These are phyloP conservation scores for Cataglyphis livida DNA, from an alignment of 2,888 invertebrate species.

Conservation along the genomic window DNA sequence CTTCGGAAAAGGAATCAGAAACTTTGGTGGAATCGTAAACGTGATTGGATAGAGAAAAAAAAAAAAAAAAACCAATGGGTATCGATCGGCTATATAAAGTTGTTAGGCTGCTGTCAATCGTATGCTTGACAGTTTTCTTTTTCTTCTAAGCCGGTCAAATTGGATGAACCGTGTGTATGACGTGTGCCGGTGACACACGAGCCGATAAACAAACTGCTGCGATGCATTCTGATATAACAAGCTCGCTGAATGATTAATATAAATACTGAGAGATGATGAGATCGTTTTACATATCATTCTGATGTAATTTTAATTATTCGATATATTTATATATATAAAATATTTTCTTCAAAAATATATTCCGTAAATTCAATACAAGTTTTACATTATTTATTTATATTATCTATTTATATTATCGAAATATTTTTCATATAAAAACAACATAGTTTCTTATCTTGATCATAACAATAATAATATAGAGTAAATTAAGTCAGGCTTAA, in stretches of 20 bases:
- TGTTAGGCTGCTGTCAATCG: conserved; percentile 47
- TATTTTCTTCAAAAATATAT: not conserved
- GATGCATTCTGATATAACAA: conserved; percentile 24
- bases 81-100: conserved; percentile 27
- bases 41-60: conserved; percentile 22
- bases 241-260: conserved; percentile 24
- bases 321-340: not conserved
- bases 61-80: not conserved
- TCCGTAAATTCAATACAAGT: not conserved
- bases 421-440: not conserved
- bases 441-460: conserved; percentile 1
- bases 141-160: conserved; percentile 41
- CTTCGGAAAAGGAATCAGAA: conserved; percentile 34
- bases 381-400: not conserved
- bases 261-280: not conserved
- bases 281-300: not conserved
- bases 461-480: not conserved
- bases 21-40: conserved; percentile 22
- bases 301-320: not conserved
- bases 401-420: not conserved
- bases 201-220: conserved; percentile 39
- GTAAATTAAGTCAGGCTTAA: not conserved
- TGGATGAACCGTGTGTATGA: conserved; percentile 33
- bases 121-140: conserved; percentile 47
- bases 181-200: conserved; percentile 29